These are phyloP conservation scores for Cavia porcellus DNA, from an alignment of 2,113 vertebrate species.

Conservation along the genomic window DNA sequence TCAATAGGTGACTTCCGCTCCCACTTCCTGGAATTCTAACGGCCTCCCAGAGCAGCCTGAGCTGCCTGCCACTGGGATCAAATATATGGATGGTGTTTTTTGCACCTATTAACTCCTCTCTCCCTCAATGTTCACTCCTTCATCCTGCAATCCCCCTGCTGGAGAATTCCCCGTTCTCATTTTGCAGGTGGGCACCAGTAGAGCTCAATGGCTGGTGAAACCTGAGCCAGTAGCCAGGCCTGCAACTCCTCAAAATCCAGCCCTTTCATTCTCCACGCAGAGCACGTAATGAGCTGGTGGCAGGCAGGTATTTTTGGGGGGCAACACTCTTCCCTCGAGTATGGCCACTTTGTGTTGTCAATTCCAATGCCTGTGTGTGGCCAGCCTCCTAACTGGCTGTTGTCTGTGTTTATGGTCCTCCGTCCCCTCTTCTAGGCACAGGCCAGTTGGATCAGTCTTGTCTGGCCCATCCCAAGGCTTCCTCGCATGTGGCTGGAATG, in stretches of 20 bases:
- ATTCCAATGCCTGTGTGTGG: not conserved
- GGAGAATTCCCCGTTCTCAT: not conserved
- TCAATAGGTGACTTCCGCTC: not conserved
- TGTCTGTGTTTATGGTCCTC: not conserved
- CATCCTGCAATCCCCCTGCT: not conserved
- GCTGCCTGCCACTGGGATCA: not conserved
- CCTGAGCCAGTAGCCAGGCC: not conserved
- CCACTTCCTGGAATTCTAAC: not conserved
- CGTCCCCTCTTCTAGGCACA: not conserved
- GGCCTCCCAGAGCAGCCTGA: not conserved
- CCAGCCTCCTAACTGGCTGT: not conserved
- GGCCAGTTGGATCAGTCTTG: not conserved
- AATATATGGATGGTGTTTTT: not conserved
- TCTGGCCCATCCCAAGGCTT: not conserved
- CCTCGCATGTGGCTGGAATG: accelerated
- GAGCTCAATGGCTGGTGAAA: not conserved
- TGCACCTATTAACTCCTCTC: not conserved
- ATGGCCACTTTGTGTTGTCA: not conserved
- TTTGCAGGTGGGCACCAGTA: not conserved
- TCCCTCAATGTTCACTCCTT: not conserved
- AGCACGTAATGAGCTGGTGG: not conserved
- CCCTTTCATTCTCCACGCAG: not conserved
- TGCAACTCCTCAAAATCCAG: not conserved
- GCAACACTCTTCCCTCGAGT: no score
- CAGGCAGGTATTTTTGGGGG: not conserved